phyloP scores from a whole-genome alignment of 1,140 invertebrate genomes.

The Neodiprion pinetum region DNA sequence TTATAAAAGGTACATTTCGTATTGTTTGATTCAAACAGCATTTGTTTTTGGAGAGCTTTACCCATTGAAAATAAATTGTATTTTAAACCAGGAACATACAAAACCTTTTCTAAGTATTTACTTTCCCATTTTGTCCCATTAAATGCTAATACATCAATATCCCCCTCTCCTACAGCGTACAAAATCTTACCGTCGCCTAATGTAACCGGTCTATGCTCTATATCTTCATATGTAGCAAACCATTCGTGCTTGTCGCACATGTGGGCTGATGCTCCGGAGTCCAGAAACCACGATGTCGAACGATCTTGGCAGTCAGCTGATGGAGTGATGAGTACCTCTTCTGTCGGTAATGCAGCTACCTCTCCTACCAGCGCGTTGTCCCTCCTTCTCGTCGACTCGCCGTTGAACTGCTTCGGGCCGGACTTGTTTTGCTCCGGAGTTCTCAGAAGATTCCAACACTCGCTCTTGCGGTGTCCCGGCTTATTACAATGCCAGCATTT shows the following conservation, averaged over 20 bases:
- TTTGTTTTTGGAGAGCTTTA: conserved; percentile 36
- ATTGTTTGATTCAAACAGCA: conserved; percentile 30
- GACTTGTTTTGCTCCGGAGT: neutral
- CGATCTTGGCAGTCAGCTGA: conserved; percentile 33
- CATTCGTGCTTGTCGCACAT: conserved; percentile 33
- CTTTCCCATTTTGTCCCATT: conserved; percentile 31
- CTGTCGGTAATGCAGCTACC: conserved; percentile 7
- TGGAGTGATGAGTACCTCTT: conserved; percentile 26
- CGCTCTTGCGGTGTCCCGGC: conserved; percentile 17
- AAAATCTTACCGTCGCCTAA: conserved; percentile 33
- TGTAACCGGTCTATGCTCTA: conserved; percentile 26
- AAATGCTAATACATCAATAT: conserved; percentile 39
- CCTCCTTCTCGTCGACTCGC: neutral
- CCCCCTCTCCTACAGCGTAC: conserved; percentile 32
- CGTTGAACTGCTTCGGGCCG: conserved; percentile 10
- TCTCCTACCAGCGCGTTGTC: conserved; percentile 23
- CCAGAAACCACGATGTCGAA: conserved; percentile 22
- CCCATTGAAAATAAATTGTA: conserved; percentile 49
- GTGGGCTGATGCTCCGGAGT: conserved; percentile 35
- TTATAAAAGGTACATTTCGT: conserved; percentile 30
- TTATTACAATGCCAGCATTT: conserved; percentile 19
- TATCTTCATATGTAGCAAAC: conserved; percentile 21
- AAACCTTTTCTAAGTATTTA: conserved; percentile 43
- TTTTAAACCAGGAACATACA: conserved; percentile 47
- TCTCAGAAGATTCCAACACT: conserved; percentile 8